Conservation (phyloP, 2,797 vertebrate genomes). For the Novumbra hubbsi region DNA sequence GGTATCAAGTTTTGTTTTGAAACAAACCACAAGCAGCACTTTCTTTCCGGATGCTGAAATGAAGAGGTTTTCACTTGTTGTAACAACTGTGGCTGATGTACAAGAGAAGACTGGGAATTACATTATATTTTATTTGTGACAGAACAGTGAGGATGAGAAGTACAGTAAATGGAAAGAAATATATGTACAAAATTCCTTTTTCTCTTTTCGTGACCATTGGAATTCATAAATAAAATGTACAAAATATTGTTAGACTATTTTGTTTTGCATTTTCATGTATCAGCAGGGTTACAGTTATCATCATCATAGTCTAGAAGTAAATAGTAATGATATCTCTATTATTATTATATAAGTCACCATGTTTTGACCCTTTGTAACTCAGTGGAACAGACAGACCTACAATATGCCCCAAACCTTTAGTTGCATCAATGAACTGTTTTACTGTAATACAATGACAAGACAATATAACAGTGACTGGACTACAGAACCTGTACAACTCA, state of each 20-base stretch:
- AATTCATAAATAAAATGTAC: conserved; percentile 74
- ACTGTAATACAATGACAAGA: conserved; percentile 53
- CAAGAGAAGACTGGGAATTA: conserved; percentile 55
- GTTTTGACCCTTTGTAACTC: conserved; percentile 31
- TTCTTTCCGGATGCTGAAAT: background rate
- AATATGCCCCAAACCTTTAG: conserved; percentile 53
- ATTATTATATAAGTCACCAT: conserved; percentile 46
- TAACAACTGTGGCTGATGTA: background rate
- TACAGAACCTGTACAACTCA: conserved; percentile 46
- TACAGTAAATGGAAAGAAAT: conserved; percentile 66
- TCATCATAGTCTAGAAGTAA: conserved; percentile 58
- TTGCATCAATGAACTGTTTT: conserved; percentile 57
- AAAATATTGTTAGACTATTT: conserved; percentile 61
- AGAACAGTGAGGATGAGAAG: conserved; percentile 48
- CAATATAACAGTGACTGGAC: conserved; percentile 38
- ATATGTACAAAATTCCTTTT: conserved; percentile 70
- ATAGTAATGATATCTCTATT: conserved; percentile 55
- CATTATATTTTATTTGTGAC: conserved; percentile 72
- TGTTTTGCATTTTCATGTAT: conserved; percentile 57
- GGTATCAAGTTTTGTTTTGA: background rate
- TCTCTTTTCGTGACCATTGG: conserved; percentile 57
- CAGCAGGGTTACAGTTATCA: conserved; percentile 54
- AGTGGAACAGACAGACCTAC: conserved; percentile 49
- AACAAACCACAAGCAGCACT: background rate
- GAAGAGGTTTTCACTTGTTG: background rate